Evolutionary conservation across 2,888 invertebrate species (phyloP).

Genomic region (Julus scandinavius): DNA sequence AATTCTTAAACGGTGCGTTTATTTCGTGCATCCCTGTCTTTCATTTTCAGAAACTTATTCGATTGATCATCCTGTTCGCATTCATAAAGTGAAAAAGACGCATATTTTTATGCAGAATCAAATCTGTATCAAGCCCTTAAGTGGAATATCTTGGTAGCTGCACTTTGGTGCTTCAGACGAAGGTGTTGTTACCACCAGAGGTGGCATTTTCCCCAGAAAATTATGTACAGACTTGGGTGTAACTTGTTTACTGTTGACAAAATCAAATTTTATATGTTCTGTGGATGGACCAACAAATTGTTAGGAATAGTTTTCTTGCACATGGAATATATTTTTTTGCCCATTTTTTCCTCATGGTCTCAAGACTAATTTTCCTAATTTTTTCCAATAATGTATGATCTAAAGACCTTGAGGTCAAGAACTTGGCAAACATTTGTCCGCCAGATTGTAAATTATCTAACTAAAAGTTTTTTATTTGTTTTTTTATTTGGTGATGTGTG

Average conservation of each 20-base stretch:
- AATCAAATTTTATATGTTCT: neutral
- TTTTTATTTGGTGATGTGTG: too few species aligned
- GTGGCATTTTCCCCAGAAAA: neutral
- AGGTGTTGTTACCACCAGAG: neutral
- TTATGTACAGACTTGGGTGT: neutral
- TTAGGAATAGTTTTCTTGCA: too few species aligned
- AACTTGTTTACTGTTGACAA: neutral
- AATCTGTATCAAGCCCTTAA: neutral
- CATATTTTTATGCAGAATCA: neutral
- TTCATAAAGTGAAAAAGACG: neutral
- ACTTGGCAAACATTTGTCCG: too few species aligned
- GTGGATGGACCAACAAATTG: neutral
- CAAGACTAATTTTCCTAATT: too few species aligned
- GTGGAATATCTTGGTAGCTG: neutral
- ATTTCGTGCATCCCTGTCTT: neutral
- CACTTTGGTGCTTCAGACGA: neutral
- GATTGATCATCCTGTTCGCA: too few species aligned
- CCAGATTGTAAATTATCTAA: too few species aligned
- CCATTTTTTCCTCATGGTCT: too few species aligned
- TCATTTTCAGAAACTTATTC: neutral
- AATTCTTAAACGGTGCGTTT: conserved; percentile 8
- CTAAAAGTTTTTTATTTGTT: too few species aligned
- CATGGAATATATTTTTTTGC: too few species aligned
- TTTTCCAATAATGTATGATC: too few species aligned
- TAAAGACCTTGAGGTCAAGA: too few species aligned